Evolutionary conservation across 2,888 invertebrate species (phyloP).

Genomic region (Sinodicranocentrus sp.): DNA sequence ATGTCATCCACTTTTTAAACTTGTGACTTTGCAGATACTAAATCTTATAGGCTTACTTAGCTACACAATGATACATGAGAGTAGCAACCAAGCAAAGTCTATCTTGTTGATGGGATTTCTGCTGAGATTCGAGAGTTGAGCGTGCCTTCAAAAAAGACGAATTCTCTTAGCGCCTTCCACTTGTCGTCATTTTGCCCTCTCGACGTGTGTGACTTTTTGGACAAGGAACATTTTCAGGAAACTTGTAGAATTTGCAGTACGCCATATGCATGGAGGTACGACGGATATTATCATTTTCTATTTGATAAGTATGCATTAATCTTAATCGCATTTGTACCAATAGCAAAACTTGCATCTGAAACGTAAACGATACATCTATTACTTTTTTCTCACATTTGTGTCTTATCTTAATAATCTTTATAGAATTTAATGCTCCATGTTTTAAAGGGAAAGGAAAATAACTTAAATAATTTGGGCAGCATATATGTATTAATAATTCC

Average conservation of each 20-base stretch:
- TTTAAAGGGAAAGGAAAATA: not conserved
- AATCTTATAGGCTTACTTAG: slow-evolving; percentile 2
- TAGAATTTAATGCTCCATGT: not conserved
- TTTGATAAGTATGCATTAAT: not conserved
- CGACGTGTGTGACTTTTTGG: slow-evolving; percentile 69
- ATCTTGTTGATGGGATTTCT: too few species aligned
- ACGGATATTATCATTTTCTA: not conserved
- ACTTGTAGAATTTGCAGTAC: slow-evolving; percentile 12
- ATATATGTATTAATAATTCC: not conserved
- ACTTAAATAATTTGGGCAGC: not conserved
- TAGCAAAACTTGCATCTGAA: too few species aligned
- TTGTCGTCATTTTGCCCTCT: slow-evolving; percentile 62
- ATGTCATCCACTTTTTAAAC: slow-evolving; percentile 73
- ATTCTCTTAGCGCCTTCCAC: slow-evolving; percentile 64
- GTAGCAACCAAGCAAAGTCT: too few species aligned
- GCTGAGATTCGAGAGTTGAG: too few species aligned
- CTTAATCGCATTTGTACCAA: not conserved
- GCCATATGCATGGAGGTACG: not conserved
- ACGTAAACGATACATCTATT: too few species aligned
- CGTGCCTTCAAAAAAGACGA: not conserved
- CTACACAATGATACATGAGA: not conserved
- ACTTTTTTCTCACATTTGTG: not conserved
- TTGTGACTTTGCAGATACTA: slow-evolving; percentile 18
- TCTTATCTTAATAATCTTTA: not conserved
- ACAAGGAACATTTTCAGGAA: not conserved